Conservation (phyloP, 2,113 vertebrate species). For the Chlorocebus sabaeus region DNA sequence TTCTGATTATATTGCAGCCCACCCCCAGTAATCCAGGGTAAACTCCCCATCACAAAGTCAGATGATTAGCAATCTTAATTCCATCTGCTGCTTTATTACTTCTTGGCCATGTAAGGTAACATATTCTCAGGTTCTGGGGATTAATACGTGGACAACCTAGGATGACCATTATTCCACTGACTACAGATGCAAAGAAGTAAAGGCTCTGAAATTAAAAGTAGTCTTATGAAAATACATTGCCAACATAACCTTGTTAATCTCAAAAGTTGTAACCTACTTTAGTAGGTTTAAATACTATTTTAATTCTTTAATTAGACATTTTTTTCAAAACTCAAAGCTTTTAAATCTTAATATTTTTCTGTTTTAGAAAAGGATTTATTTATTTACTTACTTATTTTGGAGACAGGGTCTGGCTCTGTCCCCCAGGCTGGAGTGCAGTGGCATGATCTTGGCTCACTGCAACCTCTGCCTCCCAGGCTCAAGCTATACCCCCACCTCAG, state of each 20-base stretch:
- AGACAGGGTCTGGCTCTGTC: no score
- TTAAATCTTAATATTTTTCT: neutral
- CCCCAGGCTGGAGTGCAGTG: no score
- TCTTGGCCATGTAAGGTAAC: neutral
- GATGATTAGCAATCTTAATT: neutral
- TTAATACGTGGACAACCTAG: neutral
- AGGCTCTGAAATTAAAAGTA: neutral
- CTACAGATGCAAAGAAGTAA: neutral
- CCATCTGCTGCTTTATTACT: neutral
- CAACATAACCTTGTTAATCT: neutral
- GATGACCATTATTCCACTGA: neutral
- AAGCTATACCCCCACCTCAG: no score
- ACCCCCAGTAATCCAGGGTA: neutral
- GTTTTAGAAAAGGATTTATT: no score
- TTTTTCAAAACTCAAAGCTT: neutral
- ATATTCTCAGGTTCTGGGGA: neutral
- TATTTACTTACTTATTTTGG: no score
- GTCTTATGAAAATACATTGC: neutral
- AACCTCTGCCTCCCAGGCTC: no score
- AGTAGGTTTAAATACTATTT: neutral
- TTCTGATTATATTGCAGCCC: neutral
- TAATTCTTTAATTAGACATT: neutral
- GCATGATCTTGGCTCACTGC: no score
- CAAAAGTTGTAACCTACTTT: neutral
- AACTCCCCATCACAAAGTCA: neutral